phyloP scores from a whole-genome alignment of 2,113 vertebrate genomes.

The Opisthocomus hoazin region DNA sequence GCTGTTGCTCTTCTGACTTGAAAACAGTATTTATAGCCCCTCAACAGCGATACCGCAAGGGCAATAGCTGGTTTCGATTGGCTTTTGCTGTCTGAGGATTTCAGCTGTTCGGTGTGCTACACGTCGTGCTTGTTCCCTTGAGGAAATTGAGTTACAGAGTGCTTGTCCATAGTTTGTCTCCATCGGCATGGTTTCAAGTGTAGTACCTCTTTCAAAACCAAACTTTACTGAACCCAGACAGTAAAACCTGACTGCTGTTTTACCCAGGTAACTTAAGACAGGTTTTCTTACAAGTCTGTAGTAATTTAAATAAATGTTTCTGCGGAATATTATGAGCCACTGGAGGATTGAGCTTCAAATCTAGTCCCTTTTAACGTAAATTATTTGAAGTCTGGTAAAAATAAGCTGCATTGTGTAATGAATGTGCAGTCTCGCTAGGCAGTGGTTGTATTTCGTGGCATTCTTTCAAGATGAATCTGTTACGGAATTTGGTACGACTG shows the following conservation, averaged over 20 bases:
- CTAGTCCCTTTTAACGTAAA: background rate
- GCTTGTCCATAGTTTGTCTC: background rate
- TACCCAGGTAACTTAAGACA: background rate
- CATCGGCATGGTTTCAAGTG: background rate
- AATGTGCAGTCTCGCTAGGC: background rate
- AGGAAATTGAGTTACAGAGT: background rate
- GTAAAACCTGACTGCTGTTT: background rate
- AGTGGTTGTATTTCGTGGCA: background rate
- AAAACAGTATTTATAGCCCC: background rate
- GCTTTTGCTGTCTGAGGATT: background rate
- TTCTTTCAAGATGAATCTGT: background rate
- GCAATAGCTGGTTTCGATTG: background rate
- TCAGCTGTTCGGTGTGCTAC: background rate
- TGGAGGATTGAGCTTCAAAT: background rate
- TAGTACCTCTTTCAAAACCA: background rate
- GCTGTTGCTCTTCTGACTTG: background rate
- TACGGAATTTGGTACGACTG: background rate
- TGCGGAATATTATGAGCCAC: background rate
- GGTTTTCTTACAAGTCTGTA: background rate
- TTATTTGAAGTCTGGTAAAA: background rate
- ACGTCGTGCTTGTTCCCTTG: background rate
- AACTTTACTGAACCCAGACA: background rate
- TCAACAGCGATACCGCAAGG: background rate
- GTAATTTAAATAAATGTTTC: background rate
- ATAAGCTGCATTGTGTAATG: background rate